Evolutionary conservation across 2,888 invertebrate genomes (phyloP).

Genomic region (Miltochrista miniata): DNA sequence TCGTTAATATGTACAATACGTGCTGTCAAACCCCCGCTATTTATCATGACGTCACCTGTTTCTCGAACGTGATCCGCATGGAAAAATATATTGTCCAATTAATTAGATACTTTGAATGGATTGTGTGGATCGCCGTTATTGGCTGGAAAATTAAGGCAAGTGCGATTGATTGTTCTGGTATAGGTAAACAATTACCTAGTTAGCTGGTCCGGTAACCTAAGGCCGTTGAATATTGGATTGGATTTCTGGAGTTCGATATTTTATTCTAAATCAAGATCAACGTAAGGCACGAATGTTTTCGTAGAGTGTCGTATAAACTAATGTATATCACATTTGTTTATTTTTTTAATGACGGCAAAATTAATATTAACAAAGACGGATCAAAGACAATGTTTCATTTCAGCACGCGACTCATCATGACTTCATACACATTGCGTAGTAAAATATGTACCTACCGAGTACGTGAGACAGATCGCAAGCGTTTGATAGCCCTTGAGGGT

Average conservation of each 20-base stretch:
- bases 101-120: slow-evolving; percentile 73
- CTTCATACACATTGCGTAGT: too few relatives aligned
- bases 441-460: not conserved
- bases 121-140: slow-evolving; percentile 60
- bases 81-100: slow-evolving; percentile 70
- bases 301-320: not conserved
- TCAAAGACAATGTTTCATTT: too few relatives aligned
- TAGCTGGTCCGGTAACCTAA: slow-evolving; percentile 31
- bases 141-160: slow-evolving; percentile 65
- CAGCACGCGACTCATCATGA: too few relatives aligned
- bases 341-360: too few relatives aligned
- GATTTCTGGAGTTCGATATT: slow-evolving; percentile 26
- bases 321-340: not conserved
- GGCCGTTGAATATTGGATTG: slow-evolving; percentile 34
- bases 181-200: slow-evolving; percentile 59
- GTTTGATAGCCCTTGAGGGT: too few relatives aligned
- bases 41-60: slow-evolving; percentile 70
- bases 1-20: slow-evolving; percentile 13
- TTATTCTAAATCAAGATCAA: too few relatives aligned
- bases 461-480: too few relatives aligned
- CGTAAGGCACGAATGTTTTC: too few relatives aligned
- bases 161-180: slow-evolving; percentile 63
- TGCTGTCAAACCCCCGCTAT: slow-evolving; percentile 28
- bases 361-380: too few relatives aligned
- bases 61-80: slow-evolving; percentile 61